These are phyloP conservation scores for Amphimedon queenslandica DNA, from an alignment of 37 sponge, comb jelly and placozoan species.

Conservation along the genomic window DNA sequence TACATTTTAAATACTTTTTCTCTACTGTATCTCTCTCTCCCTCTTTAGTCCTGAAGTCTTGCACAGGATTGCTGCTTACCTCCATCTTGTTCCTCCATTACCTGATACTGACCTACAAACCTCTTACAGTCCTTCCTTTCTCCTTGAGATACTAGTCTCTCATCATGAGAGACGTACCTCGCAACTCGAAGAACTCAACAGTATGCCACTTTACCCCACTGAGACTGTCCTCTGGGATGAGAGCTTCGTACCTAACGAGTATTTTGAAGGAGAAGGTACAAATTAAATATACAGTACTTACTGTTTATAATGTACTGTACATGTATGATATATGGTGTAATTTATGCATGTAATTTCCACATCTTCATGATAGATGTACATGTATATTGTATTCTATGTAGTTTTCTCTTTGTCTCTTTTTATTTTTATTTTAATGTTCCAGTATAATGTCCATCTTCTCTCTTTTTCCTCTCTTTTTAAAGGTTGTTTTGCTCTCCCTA, in stretches of 20 bases:
- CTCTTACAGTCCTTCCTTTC: constrained; percentile 1
- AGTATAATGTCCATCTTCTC: no score
- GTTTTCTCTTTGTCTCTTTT: no score
- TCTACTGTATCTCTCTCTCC: no score
- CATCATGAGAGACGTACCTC: constrained; percentile 82
- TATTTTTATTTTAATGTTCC: no score
- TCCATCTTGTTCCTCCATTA: constrained; percentile 51
- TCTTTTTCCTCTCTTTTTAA: not conserved
- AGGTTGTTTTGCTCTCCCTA: constrained; percentile 95
- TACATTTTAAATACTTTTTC: no score
- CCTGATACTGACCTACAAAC: not conserved
- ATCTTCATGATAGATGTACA: no score
- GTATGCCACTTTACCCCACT: constrained; percentile 93
- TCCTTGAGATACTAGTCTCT: constrained; percentile 72
- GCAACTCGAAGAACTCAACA: constrained; percentile 89
- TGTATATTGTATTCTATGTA: no score
- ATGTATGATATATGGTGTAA: no score
- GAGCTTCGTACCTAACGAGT: constrained; percentile 96
- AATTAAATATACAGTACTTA: not conserved
- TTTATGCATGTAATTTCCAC: no score
- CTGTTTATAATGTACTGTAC: not conserved
- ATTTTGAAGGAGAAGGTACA: constrained; percentile 74
- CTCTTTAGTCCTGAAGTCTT: constrained; percentile 64
- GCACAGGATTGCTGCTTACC: constrained; percentile 68
- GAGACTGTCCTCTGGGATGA: constrained; percentile 89